These are phyloP conservation scores for Pseudolycoriella hygida DNA, from an alignment of 2,888 invertebrate genomes.

Conservation along the genomic window DNA sequence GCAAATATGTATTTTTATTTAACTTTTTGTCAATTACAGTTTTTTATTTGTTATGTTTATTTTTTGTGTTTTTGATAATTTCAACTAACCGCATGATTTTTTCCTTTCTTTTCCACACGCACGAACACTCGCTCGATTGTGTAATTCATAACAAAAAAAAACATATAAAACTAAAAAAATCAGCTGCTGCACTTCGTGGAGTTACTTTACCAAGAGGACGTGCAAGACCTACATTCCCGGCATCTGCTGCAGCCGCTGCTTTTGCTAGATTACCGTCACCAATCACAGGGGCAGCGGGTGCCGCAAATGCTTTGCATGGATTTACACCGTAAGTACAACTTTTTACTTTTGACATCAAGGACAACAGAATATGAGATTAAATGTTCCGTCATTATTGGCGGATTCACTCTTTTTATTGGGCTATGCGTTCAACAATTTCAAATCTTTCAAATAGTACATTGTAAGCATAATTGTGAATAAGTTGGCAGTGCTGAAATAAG, in stretches of 20 bases:
- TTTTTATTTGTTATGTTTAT: constrained; percentile 5
- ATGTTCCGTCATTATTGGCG: too few relatives aligned
- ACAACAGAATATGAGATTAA: too few relatives aligned
- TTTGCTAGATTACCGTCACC: constrained; percentile 50
- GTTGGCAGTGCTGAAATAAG: too few relatives aligned
- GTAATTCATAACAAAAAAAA: constrained; percentile 3
- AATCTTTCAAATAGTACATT: too few relatives aligned
- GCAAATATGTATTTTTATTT: too few relatives aligned
- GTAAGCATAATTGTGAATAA: too few relatives aligned
- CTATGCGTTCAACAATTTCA: too few relatives aligned
- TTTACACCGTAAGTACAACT: constrained; percentile 73
- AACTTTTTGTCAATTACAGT: background rate
- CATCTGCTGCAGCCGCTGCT: constrained; percentile 58
- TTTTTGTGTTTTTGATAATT: constrained; percentile 5
- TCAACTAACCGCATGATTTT: constrained; percentile 16
- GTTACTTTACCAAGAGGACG: constrained; percentile 69
- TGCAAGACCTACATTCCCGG: constrained; percentile 43
- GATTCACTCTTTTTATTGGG: too few relatives aligned
- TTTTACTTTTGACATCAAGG: too few relatives aligned
- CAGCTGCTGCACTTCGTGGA: constrained; percentile 57
- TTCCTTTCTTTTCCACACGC: constrained; percentile 20
- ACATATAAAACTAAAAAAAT: constrained; percentile 9
- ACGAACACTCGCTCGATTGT: constrained; percentile 7
- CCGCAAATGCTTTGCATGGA: constrained; percentile 65
- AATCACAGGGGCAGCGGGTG: constrained; percentile 51